Conservation (phyloP, 2,113 vertebrate species). For the Brachypteracias leptosomus region DNA sequence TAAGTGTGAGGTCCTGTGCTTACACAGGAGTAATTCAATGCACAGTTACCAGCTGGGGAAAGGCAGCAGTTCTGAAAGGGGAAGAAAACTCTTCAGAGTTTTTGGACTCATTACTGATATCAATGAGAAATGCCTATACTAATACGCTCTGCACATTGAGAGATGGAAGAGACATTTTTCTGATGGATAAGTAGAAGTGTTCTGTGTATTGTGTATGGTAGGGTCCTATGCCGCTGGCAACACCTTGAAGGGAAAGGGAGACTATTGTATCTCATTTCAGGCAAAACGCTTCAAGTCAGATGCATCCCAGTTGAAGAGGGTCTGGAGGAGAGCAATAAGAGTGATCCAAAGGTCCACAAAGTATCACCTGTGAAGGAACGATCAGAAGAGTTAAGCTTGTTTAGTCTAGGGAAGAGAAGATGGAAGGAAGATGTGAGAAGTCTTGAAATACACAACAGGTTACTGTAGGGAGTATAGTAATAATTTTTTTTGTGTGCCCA, state of each 20-base stretch:
- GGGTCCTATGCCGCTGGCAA: not conserved
- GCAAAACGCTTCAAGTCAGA: not conserved
- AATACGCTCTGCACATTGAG: accelerated
- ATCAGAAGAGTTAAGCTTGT: not conserved
- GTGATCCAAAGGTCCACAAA: not conserved
- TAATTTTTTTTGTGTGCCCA: not conserved
- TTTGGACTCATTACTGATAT: not conserved
- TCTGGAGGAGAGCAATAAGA: not conserved
- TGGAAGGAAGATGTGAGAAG: not conserved
- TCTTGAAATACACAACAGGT: not conserved
- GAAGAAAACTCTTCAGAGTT: not conserved
- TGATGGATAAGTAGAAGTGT: not conserved
- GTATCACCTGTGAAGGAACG: not conserved
- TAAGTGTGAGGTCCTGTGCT: not conserved
- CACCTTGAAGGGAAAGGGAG: not conserved
- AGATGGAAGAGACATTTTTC: not conserved
- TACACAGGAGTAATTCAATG: not conserved
- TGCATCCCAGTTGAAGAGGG: not conserved
- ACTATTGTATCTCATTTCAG: not conserved
- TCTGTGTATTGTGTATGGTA: not conserved
- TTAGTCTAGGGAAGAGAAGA: not conserved
- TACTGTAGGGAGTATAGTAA: not conserved
- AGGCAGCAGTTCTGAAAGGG: not conserved
- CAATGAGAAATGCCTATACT: not conserved
- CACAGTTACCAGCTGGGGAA: not conserved